Conservation (phyloP, 1,140 invertebrate genomes). For the Ctenoplectra terminalis region DNA sequence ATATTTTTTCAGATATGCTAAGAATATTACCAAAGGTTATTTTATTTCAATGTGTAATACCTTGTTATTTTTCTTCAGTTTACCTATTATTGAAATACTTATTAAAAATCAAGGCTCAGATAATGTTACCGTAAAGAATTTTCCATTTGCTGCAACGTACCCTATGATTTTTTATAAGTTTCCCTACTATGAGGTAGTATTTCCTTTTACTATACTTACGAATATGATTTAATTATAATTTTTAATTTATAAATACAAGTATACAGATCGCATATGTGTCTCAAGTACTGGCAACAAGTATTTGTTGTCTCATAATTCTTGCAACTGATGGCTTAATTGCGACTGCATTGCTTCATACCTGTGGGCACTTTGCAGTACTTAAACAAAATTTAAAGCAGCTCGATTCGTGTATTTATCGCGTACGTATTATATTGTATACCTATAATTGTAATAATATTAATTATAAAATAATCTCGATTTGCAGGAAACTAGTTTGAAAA, state of each 20-base stretch:
- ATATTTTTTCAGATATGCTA: slow-evolving; percentile 59
- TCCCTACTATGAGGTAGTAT: slow-evolving; percentile 66
- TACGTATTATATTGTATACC: slow-evolving; percentile 6
- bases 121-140: slow-evolving; percentile 45
- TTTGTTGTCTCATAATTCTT: slow-evolving; percentile 66
- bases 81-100: slow-evolving; percentile 60
- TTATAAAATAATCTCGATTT: neutral
- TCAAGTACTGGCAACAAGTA: slow-evolving; percentile 66
- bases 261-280: slow-evolving; percentile 62
- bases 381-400: slow-evolving; percentile 60
- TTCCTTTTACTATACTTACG: neutral
- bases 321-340: slow-evolving; percentile 71
- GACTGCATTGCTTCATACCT: slow-evolving; percentile 70
- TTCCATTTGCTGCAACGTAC: slow-evolving; percentile 70
- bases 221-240: neutral
- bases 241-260: slow-evolving; percentile 8
- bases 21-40: slow-evolving; percentile 65
- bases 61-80: slow-evolving; percentile 66
- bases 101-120: slow-evolving; percentile 19
- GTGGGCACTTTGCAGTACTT: slow-evolving; percentile 68
- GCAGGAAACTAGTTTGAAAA: neutral
- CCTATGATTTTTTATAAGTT: slow-evolving; percentile 64
- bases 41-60: slow-evolving; percentile 66
- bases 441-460: neutral
- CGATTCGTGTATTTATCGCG: slow-evolving; percentile 7